phyloP scores from a whole-genome alignment of 2,888 invertebrate species.

The Caenorhabditis sp. region DNA sequence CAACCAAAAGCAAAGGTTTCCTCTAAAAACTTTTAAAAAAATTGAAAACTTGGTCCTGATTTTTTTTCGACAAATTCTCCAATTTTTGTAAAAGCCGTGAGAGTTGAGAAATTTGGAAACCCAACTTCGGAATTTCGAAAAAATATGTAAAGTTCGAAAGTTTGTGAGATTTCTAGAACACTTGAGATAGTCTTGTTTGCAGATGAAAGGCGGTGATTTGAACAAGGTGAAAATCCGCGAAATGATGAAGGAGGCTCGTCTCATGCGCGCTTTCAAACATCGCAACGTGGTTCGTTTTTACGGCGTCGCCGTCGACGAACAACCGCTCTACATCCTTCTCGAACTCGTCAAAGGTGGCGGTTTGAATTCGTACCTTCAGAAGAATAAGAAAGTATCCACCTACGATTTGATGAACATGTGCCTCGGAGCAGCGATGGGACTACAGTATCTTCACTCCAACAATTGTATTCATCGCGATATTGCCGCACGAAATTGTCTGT shows the following conservation, averaged over 20 bases:
- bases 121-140: no score
- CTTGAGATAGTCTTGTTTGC: no score
- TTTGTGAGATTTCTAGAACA: no score
- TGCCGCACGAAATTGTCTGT: constrained; percentile 30
- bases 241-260: constrained; percentile 48
- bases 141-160: no score
- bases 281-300: constrained; percentile 42
- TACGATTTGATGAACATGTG: constrained; percentile 11
- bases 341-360: constrained; percentile 41
- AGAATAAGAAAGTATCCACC: background rate
- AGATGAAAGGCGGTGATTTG: constrained; percentile 27
- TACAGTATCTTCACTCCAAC: constrained; percentile 26
- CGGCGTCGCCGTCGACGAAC: constrained; percentile 44
- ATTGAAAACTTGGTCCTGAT: no score
- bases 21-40: no score
- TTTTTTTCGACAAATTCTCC: no score
- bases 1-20: no score
- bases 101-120: no score
- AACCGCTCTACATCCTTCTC: constrained; percentile 43
- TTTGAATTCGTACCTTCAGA: constrained; percentile 13
- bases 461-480: constrained; percentile 38
- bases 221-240: constrained; percentile 42
- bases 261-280: constrained; percentile 40
- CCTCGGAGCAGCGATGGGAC: constrained; percentile 16
- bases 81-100: no score